Evolutionary conservation across 2,113 vertebrate genomes (phyloP), one percentile per base, ranked within the genome.

Genomic region (Lophius piscatorius): DNA sequence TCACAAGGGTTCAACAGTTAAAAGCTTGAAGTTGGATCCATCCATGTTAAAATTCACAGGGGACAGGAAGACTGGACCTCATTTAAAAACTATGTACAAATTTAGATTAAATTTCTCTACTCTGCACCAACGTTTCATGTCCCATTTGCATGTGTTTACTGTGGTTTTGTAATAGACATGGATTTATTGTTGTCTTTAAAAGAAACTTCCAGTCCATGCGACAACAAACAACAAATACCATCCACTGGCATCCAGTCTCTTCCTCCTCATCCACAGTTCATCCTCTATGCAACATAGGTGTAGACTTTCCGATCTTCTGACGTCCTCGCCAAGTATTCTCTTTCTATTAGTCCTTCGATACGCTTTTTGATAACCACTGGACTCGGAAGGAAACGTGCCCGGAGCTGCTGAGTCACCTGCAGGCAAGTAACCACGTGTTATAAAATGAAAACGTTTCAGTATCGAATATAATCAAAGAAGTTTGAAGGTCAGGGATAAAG

Each of bases 321-420:
- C 75, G 95, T 98, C 92, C 97, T 93, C 84, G 95, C 96, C 94
- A 98, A 93, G 92, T 98, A 98, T 88, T 98, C 96, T 93, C 96
- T 94, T 91, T 98, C 96, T 95, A 98, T 98, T 90, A 98, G 95
- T 97, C 95, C 96, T 93, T 98, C 97, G 89, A 98, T 98, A 84
- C 96, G 95, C 80, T 97, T 98, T 92, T 98, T 98, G 92, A 98
- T 98, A 80, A 98, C 95, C 92, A 98, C 95, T 62, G 96, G 96
- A 83, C 95, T 98, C 86, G 97, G 97, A 86, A 97, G 91, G 89
- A 98, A 98, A 88, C 95, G 94, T 44, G 94, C 92, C 80, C 94
- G 94, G 83, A 98, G 92, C 87, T 98, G 97, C 85, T 98, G 95
- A 89, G 96, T 98, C 85, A 98, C 96, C 96, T 98, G 76, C 39